phyloP scores from a whole-genome alignment of 2,113 vertebrate genomes.

The Erpornis zantholeuca region DNA sequence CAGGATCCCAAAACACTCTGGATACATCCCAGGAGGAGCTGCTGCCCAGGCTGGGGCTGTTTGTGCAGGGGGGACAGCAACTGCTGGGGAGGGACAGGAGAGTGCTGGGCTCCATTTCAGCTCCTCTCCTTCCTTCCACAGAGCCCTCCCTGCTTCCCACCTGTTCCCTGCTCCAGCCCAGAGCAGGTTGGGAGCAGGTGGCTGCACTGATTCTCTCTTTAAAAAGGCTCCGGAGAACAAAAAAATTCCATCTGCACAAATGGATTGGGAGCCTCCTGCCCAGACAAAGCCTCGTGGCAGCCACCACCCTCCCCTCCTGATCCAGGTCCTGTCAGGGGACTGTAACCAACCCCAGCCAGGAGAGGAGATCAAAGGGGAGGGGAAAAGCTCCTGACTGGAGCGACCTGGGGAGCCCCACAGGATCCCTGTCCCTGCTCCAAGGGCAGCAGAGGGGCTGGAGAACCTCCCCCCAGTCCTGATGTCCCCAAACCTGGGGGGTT shows the following conservation, averaged over 20 bases:
- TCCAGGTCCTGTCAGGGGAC: neutral
- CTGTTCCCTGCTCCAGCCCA: neutral
- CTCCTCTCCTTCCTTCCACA: neutral
- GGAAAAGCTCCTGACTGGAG: neutral
- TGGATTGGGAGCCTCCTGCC: neutral
- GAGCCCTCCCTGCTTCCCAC: constrained; percentile 53
- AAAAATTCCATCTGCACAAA: neutral
- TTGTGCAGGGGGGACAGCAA: neutral
- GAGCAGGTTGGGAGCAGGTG: constrained; percentile 65
- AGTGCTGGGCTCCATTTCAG: neutral
- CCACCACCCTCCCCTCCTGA: neutral
- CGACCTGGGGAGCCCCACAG: rapidly evolving
- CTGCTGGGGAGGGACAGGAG: neutral
- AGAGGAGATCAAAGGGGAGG: neutral
- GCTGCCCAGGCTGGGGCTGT: neutral
- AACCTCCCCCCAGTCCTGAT: rapidly evolving
- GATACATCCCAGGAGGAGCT: neutral
- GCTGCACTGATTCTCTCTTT: neutral
- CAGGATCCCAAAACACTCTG: rapidly evolving
- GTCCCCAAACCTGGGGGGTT: neutral
- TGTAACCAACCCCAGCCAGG: neutral
- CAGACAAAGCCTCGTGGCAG: neutral
- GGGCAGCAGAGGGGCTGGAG: neutral
- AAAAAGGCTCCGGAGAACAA: neutral
- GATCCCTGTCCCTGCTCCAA: neutral